phyloP scores from a whole-genome alignment of 2,888 invertebrate genomes.

The Polylopha cassiicola region DNA sequence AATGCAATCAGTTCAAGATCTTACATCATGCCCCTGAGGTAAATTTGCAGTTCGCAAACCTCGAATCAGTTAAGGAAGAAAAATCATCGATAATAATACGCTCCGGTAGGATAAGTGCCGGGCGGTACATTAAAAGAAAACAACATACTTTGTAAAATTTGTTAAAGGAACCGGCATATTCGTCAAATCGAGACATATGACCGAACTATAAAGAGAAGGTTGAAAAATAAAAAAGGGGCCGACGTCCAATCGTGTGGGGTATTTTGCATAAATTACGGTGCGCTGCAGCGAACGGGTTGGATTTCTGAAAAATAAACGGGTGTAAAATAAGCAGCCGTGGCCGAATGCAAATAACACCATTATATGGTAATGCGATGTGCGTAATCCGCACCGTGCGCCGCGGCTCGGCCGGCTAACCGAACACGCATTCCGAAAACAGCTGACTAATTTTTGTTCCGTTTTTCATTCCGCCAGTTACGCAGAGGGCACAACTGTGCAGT shows the following conservation, averaged over 20 bases:
- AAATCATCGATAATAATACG: slow-evolving; percentile 26
- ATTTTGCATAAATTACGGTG: slow-evolving; percentile 69
- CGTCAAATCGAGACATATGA: slow-evolving; percentile 37
- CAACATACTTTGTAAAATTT: slow-evolving; percentile 24
- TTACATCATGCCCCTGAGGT: slow-evolving; percentile 2
- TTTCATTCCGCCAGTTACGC: background rate
- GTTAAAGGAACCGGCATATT: slow-evolving; percentile 34
- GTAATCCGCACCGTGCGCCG: slow-evolving; percentile 59
- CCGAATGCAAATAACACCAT: slow-evolving; percentile 70
- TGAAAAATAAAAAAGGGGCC: slow-evolving; percentile 46
- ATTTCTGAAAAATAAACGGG: slow-evolving; percentile 66
- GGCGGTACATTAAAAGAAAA: slow-evolving; percentile 23
- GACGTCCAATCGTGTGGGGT: slow-evolving; percentile 59
- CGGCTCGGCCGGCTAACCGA: slow-evolving; percentile 49
- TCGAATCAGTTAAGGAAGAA: slow-evolving; percentile 24
- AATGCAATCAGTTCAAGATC: slow-evolving; percentile 6
- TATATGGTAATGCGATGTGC: slow-evolving; percentile 70
- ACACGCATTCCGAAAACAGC: slow-evolving; percentile 50
- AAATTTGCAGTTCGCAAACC: slow-evolving; percentile 10
- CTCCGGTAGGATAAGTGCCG: slow-evolving; percentile 17
- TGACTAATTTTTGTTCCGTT: slow-evolving; percentile 38
- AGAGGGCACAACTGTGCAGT: too few relatives aligned
- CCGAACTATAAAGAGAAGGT: slow-evolving; percentile 43
- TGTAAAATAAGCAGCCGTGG: slow-evolving; percentile 59
- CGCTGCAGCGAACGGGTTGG: slow-evolving; percentile 53